Conservation (phyloP, 2,888 invertebrate species). For the Synanthedon tipuliformis region DNA sequence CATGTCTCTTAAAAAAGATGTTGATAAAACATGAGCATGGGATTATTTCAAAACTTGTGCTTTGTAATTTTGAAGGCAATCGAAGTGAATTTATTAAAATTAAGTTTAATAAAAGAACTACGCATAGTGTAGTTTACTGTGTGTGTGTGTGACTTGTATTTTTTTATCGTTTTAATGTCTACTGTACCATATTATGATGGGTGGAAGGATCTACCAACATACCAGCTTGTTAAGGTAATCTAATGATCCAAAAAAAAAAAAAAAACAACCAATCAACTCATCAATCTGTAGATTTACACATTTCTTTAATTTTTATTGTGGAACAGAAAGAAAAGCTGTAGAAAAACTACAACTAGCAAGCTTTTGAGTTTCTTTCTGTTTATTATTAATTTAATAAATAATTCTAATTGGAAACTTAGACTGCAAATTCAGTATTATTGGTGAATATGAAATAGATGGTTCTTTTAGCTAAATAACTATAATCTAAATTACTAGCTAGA, state of each 20-base stretch:
- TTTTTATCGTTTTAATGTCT: slow-evolving; percentile 66
- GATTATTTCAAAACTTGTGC: slow-evolving; percentile 9
- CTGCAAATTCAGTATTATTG: too few species aligned
- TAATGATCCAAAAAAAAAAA: slow-evolving; percentile 31
- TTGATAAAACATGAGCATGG: slow-evolving; percentile 14
- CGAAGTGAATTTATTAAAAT: slow-evolving; percentile 7
- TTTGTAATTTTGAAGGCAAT: slow-evolving; percentile 4
- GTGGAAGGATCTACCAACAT: slow-evolving; percentile 75
- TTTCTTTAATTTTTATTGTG: slow-evolving; percentile 12
- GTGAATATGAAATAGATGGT: too few species aligned
- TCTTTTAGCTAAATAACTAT: too few species aligned
- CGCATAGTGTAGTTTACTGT: slow-evolving; percentile 48
- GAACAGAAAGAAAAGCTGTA: too few species aligned
- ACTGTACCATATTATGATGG: slow-evolving; percentile 65
- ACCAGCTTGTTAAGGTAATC: slow-evolving; percentile 75
- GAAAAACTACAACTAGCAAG: too few species aligned
- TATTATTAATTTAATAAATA: too few species aligned
- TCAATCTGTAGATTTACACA: slow-evolving; percentile 61
- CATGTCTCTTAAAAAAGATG: too few species aligned
- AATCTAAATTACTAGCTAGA: too few species aligned
- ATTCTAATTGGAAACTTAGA: too few species aligned
- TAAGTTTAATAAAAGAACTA: slow-evolving; percentile 12
- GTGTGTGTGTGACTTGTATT: slow-evolving; percentile 67
- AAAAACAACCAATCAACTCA: slow-evolving; percentile 45
- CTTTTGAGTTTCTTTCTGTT: too few species aligned